Conservation (phyloP, 2,113 vertebrate species). For the Uropsilus gracilis region DNA sequence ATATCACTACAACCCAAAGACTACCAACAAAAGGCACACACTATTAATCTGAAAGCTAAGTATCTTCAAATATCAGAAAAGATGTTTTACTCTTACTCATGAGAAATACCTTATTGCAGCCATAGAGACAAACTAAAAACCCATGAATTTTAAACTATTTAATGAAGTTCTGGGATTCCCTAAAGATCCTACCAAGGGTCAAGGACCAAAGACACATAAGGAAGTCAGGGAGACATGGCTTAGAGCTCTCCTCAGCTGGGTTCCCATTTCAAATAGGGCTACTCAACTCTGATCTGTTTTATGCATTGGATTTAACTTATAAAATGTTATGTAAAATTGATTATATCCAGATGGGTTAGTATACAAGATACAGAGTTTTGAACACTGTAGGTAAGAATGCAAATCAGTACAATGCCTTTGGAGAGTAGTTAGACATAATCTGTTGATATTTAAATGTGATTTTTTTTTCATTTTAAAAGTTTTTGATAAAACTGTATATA, state of each 20-base stretch:
- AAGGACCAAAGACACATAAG: background rate
- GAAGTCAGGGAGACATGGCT: background rate
- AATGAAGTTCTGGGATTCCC: background rate
- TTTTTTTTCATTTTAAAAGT: too few species aligned
- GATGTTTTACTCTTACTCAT: background rate
- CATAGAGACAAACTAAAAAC: background rate
- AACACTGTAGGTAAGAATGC: background rate
- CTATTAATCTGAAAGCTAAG: constrained; percentile 42
- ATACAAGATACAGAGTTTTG: background rate
- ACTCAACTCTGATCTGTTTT: background rate
- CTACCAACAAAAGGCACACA: constrained; percentile 34
- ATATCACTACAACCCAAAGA: constrained; percentile 5
- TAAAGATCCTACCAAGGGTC: background rate
- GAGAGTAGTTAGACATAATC: background rate
- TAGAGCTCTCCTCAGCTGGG: background rate
- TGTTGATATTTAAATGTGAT: background rate
- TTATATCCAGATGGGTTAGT: background rate
- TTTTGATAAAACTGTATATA: too few species aligned
- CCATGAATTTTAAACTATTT: background rate
- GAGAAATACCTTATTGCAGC: background rate
- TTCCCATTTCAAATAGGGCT: background rate
- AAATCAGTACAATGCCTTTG: background rate
- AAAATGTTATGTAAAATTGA: background rate
- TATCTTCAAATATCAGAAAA: background rate
- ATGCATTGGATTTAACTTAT: background rate